Conservation (phyloP, 2,797 vertebrate species). For the Sebastes vulpes region DNA sequence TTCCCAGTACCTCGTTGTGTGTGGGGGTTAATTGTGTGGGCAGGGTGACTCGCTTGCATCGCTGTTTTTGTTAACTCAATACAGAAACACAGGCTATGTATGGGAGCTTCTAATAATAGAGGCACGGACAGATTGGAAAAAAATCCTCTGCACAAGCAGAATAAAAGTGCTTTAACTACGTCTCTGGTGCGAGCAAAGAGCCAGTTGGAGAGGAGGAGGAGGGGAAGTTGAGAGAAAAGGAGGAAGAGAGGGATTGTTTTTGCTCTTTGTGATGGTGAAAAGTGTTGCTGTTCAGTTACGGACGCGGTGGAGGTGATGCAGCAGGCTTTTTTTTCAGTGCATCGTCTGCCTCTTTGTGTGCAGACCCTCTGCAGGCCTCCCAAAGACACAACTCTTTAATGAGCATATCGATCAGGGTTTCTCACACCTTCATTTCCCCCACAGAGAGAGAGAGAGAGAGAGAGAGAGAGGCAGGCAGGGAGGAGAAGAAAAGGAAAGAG, state of each 20-base stretch:
- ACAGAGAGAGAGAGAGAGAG: slow-evolving; percentile 40
- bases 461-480: slow-evolving; percentile 16
- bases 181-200: slow-evolving; percentile 46
- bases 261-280: slow-evolving; percentile 44
- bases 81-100: slow-evolving; percentile 64
- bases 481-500: slow-evolving; percentile 38
- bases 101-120: slow-evolving; percentile 76
- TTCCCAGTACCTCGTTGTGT: slow-evolving; percentile 32
- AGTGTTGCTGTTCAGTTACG: slow-evolving; percentile 29
- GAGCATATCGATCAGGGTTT: slow-evolving; percentile 79
- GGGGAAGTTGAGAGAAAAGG: slow-evolving; percentile 25
- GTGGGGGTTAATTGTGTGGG: slow-evolving; percentile 78
- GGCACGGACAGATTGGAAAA: slow-evolving; percentile 66
- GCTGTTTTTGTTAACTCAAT: slow-evolving; percentile 70
- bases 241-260: slow-evolving; percentile 5
- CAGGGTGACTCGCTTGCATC: slow-evolving; percentile 59
- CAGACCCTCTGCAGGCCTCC: slow-evolving; percentile 55
- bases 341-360: slow-evolving; percentile 46
- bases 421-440: slow-evolving; percentile 76
- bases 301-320: slow-evolving; percentile 2
- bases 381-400: slow-evolving; percentile 77
- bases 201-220: slow-evolving; percentile 24
- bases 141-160: slow-evolving; percentile 64
- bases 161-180: slow-evolving; percentile 51
- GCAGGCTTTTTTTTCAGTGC: slow-evolving; percentile 17